phyloP scores from a whole-genome alignment of 2,888 invertebrate genomes.

The Ptilodon capucinus region DNA sequence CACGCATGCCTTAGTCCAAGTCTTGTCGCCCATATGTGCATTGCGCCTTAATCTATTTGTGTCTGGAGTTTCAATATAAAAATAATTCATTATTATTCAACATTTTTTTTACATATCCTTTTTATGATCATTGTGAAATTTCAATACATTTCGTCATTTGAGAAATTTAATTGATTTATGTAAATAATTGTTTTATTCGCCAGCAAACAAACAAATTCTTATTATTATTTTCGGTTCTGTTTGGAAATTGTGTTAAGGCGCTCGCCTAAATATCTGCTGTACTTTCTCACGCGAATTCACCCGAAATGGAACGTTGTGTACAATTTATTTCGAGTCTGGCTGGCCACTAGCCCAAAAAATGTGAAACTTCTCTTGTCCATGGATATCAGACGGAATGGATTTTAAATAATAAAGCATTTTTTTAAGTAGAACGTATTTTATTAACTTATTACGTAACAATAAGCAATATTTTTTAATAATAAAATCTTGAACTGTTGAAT shows the following conservation, averaged over 20 bases:
- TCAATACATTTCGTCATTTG: too few relatives aligned
- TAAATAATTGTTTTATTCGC: too few relatives aligned
- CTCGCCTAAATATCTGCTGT: not conserved
- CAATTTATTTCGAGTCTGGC: not conserved
- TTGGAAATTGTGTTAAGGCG: too few relatives aligned
- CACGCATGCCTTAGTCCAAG: too few relatives aligned
- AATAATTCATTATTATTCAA: too few relatives aligned
- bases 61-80: too few relatives aligned
- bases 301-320: not conserved
- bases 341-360: not conserved
- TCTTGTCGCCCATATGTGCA: too few relatives aligned
- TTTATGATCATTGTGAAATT: not conserved
- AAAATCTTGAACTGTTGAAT: not conserved
- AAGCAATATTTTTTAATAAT: not conserved
- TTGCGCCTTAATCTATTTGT: too few relatives aligned
- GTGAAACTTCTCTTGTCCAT: constrained; percentile 1
- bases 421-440: constrained; percentile 19
- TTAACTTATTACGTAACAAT: constrained; percentile 9
- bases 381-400: constrained; percentile 10
- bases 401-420: constrained; percentile 22
- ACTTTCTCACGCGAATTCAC: not conserved
- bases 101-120: not conserved
- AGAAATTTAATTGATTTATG: too few relatives aligned
- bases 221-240: not conserved
- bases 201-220: too few relatives aligned